These are phyloP conservation scores for Xyrichtys novacula DNA, from an alignment of 2,797 vertebrate genomes.

Conservation along the genomic window DNA sequence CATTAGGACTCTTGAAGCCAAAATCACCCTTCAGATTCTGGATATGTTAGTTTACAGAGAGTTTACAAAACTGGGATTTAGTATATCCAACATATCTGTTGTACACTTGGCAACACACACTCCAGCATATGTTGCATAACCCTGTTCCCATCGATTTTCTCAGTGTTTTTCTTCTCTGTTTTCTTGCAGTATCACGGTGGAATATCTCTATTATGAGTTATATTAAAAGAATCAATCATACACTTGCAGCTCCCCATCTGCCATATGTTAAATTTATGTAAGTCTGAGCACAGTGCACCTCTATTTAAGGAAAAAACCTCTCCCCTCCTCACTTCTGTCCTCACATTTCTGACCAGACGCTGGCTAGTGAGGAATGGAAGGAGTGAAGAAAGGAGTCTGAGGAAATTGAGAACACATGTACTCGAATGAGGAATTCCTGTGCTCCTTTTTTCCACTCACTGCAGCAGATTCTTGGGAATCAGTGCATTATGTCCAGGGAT, in stretches of 20 bases:
- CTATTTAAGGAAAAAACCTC: conserved; percentile 21
- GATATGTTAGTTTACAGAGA: too few relatives aligned
- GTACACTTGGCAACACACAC: not conserved
- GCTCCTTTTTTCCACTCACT: conserved; percentile 63
- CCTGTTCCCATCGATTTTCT: conserved; percentile 8
- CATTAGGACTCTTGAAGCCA: too few relatives aligned
- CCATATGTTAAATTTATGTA: conserved; percentile 39
- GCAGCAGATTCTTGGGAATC: conserved; percentile 69
- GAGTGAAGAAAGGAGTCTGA: conserved; percentile 53
- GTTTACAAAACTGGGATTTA: conserved; percentile 2
- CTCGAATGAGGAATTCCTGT: conserved; percentile 71
- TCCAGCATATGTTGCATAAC: not conserved
- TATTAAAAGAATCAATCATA: conserved; percentile 18
- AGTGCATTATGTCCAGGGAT: conserved; percentile 58
- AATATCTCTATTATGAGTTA: conserved; percentile 32
- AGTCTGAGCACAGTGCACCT: conserved; percentile 20
- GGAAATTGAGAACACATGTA: conserved; percentile 84
- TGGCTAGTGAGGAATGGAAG: conserved; percentile 39
- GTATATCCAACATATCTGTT: conserved; percentile 1
- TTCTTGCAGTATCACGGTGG: not conserved
- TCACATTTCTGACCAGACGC: conserved; percentile 46
- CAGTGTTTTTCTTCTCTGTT: not conserved
- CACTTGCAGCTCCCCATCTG: conserved; percentile 18
- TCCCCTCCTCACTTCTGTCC: conserved; percentile 25
- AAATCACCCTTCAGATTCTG: too few relatives aligned